A percentile compares a stretch with the other conserved stretches of the same genome.
Conservation (phyloP, 1,140 invertebrate species). For the Trissolcus basalis region DNA sequence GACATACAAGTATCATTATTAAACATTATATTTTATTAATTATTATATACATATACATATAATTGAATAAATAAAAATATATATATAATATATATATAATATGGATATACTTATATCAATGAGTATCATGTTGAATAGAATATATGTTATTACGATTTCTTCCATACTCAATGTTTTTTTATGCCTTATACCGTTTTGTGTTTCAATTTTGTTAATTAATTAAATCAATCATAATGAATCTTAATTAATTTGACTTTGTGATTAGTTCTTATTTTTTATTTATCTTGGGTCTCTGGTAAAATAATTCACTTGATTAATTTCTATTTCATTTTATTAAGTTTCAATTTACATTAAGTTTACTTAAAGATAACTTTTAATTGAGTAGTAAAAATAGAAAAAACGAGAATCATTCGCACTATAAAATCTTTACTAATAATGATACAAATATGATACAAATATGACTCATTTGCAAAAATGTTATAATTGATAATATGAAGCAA, state of each 20-base stretch:
- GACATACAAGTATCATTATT: slow-evolving; percentile 71
- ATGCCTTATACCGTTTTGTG: neutral
- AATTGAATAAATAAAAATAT: slow-evolving; percentile 51
- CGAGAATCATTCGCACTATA: too few relatives aligned
- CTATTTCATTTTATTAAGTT: too few relatives aligned
- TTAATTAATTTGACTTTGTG: too few relatives aligned
- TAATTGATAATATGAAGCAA: too few relatives aligned
- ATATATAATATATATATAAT: slow-evolving; percentile 60
- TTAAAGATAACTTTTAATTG: too few relatives aligned
- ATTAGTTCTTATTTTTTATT: neutral
- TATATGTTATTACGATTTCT: slow-evolving; percentile 71
- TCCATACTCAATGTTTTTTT: slow-evolving; percentile 49
- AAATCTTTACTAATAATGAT: too few relatives aligned
- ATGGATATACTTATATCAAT: slow-evolving; percentile 66
- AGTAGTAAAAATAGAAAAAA: too few relatives aligned
- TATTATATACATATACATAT: slow-evolving; percentile 68
- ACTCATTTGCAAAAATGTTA: too few relatives aligned
- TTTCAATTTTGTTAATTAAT: slow-evolving; percentile 8
- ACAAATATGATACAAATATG: too few relatives aligned
- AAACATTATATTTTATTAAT: slow-evolving; percentile 75
- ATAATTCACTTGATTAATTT: neutral
- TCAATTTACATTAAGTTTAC: too few relatives aligned
- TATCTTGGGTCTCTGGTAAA: neutral
- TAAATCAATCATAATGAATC: too few relatives aligned
- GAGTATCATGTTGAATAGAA: slow-evolving; percentile 73